Conservation (phyloP, 1,140 invertebrate genomes). For the Euura saliciscinereae region DNA sequence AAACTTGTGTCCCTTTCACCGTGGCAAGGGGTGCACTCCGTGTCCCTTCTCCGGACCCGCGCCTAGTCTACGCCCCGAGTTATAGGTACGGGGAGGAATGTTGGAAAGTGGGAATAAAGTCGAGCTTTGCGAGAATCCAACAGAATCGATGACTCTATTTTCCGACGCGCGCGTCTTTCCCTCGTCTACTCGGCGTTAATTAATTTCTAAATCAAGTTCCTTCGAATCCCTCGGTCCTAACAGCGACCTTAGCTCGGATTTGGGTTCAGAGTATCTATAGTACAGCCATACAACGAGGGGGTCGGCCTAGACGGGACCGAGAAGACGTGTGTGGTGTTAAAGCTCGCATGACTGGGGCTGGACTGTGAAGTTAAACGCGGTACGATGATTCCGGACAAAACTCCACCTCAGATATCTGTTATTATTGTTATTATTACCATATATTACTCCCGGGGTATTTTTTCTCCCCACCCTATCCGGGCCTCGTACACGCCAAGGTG, state of each 20-base stretch:
- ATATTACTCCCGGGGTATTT: slow-evolving; percentile 25
- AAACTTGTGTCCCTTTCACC: neutral
- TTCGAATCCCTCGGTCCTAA: neutral
- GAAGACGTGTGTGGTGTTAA: slow-evolving; percentile 47
- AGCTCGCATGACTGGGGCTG: slow-evolving; percentile 46
- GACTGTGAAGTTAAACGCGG: slow-evolving; percentile 46
- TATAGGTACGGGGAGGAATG: neutral
- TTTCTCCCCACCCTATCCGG: neutral
- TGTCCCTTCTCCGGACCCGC: neutral
- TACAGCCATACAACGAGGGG: neutral
- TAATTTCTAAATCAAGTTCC: no score
- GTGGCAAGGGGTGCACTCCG: neutral
- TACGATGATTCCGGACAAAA: slow-evolving; percentile 50
- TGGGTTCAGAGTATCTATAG: neutral
- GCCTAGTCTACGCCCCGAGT: neutral
- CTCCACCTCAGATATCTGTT: slow-evolving; percentile 37
- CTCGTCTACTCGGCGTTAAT: no score
- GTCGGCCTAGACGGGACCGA: neutral
- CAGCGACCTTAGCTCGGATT: neutral
- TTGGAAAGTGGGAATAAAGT: neutral
- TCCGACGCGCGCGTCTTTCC: no score
- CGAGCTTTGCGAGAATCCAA: no score
- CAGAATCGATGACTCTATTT: no score
- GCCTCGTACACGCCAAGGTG: slow-evolving; percentile 4
- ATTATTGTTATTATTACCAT: slow-evolving; percentile 41